phyloP scores from a whole-genome alignment of 2,797 vertebrate species.

The Eulemur mongoz region DNA sequence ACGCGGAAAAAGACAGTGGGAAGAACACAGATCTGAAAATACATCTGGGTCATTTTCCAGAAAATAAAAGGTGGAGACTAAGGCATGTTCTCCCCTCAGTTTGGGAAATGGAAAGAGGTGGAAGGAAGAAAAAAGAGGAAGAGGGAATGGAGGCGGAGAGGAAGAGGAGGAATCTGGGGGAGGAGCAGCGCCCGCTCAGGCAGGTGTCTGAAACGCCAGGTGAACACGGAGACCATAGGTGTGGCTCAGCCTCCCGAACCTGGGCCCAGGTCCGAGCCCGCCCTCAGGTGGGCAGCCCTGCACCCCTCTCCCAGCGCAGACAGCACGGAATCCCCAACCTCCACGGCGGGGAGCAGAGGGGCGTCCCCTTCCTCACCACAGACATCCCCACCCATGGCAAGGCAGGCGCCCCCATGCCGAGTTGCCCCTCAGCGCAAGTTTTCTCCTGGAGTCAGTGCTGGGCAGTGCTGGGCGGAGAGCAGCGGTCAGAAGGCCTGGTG shows the following conservation, averaged over 20 bases:
- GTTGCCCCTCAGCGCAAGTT: not conserved
- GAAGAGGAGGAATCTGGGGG: rapidly evolving
- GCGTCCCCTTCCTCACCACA: not conserved
- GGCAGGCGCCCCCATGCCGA: too few species aligned
- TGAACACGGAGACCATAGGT: too few species aligned
- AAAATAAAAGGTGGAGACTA: rapidly evolving
- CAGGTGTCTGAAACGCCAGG: too few species aligned
- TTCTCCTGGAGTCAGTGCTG: too few species aligned
- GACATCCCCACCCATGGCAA: rapidly evolving
- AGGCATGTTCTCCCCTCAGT: rapidly evolving
- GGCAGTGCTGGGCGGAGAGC: too few species aligned
- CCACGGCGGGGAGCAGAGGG: rapidly evolving
- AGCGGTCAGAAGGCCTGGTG: rapidly evolving
- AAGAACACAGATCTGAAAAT: rapidly evolving
- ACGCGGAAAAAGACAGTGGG: rapidly evolving
- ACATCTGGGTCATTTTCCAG: too few species aligned
- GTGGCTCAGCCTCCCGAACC: rapidly evolving
- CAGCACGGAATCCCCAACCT: rapidly evolving
- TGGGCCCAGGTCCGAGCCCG: too few species aligned
- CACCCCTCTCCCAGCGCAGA: too few species aligned
- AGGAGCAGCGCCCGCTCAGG: rapidly evolving
- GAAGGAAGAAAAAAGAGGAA: too few species aligned
- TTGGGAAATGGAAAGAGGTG: too few species aligned
- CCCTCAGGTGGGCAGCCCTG: too few species aligned
- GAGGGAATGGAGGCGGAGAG: rapidly evolving